Conservation (phyloP, 1,140 invertebrate species). For the Nomia melanderi region DNA sequence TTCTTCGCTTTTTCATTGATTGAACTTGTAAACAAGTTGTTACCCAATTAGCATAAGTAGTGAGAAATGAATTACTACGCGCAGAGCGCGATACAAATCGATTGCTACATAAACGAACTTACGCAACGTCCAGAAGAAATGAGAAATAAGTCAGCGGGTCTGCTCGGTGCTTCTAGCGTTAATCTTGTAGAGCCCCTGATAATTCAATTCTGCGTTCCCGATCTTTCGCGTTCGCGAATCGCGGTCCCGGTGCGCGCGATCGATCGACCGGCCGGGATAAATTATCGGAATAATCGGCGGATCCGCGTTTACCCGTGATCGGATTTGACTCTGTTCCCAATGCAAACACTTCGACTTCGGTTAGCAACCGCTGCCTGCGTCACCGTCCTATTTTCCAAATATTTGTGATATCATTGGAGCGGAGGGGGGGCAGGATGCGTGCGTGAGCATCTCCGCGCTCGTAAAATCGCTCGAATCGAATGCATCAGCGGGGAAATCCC, state of each 20-base stretch:
- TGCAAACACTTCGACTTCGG: conserved; percentile 1
- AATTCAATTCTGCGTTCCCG: too few species aligned
- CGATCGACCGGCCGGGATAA: neutral
- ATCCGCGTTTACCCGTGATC: conserved; percentile 2
- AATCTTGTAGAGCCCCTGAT: too few species aligned
- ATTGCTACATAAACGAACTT: too few species aligned
- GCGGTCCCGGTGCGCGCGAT: neutral
- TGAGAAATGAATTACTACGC: too few species aligned
- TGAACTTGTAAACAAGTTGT: too few species aligned
- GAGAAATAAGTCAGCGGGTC: too few species aligned
- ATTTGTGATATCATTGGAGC: neutral
- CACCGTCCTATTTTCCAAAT: conserved; percentile 16
- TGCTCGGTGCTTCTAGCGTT: too few species aligned
- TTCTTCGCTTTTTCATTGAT: too few species aligned
- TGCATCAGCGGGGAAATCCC: neutral
- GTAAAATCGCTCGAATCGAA: neutral
- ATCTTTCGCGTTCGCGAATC: too few species aligned
- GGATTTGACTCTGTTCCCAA: conserved; percentile 4
- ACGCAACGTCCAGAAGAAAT: too few species aligned
- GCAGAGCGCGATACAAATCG: too few species aligned
- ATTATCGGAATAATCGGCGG: neutral
- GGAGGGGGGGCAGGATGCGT: neutral
- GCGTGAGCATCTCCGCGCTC: neutral
- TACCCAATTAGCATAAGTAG: too few species aligned
- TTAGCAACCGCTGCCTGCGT: conserved; percentile 4